phyloP scores from a whole-genome alignment of 2,797 vertebrate species.

The Girardinus metallicus region DNA sequence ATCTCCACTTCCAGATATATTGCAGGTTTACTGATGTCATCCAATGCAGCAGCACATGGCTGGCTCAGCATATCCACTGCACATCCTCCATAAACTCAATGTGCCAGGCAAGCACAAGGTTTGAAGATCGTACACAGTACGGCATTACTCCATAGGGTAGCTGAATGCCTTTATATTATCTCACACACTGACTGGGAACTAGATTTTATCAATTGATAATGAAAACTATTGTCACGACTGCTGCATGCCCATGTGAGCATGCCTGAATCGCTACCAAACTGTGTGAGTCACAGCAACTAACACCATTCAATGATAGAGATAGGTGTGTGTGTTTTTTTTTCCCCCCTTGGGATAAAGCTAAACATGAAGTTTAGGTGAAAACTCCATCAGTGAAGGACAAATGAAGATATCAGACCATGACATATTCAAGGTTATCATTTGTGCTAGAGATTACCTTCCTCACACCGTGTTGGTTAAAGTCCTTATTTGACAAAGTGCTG shows the following conservation, averaged over 20 bases:
- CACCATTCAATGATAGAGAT: background rate
- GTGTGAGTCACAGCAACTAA: background rate
- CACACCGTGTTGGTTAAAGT: conserved; percentile 22
- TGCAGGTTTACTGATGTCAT: background rate
- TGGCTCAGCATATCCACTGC: background rate
- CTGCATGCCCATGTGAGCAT: conserved; percentile 63
- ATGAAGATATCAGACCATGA: background rate
- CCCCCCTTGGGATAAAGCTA: background rate
- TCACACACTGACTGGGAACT: conserved; percentile 53
- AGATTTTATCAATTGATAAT: conserved; percentile 69
- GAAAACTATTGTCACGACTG: conserved; percentile 61
- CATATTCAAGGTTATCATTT: background rate
- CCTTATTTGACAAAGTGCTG: conserved; percentile 63
- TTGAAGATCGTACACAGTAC: conserved; percentile 14
- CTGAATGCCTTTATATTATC: conserved; percentile 48
- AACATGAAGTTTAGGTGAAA: background rate
- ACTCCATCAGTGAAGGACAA: background rate
- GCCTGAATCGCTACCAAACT: conserved; percentile 59
- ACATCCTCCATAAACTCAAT: background rate
- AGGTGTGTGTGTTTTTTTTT: background rate
- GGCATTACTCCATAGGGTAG: conserved; percentile 10
- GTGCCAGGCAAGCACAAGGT: background rate
- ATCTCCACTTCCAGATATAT: background rate
- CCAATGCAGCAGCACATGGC: background rate
- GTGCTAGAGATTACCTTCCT: background rate